A percentile compares a stretch with the other conserved stretches of the same genome.
Conservation (phyloP, 2,797 vertebrate genomes). For the Denticeps clupeoides region DNA sequence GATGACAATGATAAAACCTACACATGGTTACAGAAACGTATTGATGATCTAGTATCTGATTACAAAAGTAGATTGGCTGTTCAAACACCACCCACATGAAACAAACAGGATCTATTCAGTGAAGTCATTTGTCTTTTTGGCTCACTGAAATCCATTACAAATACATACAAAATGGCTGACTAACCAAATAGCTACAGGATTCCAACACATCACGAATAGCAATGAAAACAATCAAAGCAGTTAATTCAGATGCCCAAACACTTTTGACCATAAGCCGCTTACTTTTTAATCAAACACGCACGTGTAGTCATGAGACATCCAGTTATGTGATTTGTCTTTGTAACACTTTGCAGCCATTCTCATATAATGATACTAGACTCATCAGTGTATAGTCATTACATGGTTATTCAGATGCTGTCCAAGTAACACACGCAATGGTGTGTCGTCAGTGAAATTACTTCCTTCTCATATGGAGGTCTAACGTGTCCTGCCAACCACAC, state of each 20-base stretch:
- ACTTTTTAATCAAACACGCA: background rate
- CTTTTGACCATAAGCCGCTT: no score
- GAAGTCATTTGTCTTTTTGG: conserved; percentile 6
- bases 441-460: background rate
- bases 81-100: background rate
- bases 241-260: background rate
- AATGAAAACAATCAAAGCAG: conserved; percentile 2
- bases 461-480: background rate
- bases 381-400: background rate
- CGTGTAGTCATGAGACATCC: background rate
- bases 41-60: background rate
- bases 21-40: background rate
- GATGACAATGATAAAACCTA: background rate
- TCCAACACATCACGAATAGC: conserved; percentile 1
- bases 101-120: background rate
- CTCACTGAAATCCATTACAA: background rate
- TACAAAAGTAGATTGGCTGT: conserved; percentile 4
- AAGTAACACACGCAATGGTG: background rate
- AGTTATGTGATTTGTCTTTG: background rate
- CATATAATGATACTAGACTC: background rate
- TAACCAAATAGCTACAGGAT: conserved; percentile 1
- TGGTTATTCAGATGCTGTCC: background rate
- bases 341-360: background rate
- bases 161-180: conserved; percentile 10
- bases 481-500: conserved; percentile 5